phyloP scores from a whole-genome alignment of 23 tunicate species.

The Phallusia fumigata region DNA sequence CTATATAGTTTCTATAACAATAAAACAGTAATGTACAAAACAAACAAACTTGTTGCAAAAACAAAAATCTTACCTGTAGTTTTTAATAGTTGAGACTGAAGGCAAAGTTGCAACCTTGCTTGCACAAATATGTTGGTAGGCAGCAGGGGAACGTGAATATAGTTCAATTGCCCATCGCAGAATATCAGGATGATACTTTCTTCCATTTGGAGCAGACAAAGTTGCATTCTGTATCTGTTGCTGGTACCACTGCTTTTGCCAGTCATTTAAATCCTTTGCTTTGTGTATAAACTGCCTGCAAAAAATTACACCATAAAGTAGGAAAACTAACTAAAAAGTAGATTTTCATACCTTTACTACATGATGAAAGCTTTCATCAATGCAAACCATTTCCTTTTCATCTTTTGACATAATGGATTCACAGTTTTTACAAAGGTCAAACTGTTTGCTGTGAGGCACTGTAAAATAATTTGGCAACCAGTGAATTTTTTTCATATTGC shows the following conservation, averaged over 20 bases:
- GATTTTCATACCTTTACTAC: too few relatives aligned
- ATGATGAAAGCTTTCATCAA: too few relatives aligned
- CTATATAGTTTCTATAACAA: not conserved
- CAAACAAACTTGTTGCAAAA: not conserved
- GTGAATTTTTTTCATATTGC: too few relatives aligned
- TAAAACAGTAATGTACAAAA: not conserved
- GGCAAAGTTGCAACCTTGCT: not conserved
- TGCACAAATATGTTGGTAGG: not conserved
- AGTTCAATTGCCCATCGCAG: conserved; percentile 13
- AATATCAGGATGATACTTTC: conserved; percentile 18
- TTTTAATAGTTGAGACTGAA: not conserved
- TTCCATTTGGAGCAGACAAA: not conserved
- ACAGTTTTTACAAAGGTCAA: too few relatives aligned
- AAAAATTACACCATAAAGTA: too few relatives aligned
- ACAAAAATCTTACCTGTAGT: not conserved
- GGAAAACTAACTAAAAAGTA: too few relatives aligned
- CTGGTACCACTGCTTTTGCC: not conserved
- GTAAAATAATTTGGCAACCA: too few relatives aligned
- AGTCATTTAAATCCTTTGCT: not conserved
- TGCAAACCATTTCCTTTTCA: too few relatives aligned
- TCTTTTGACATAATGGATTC: too few relatives aligned
- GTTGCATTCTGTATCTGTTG: not conserved
- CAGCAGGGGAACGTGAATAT: conserved; percentile 12
- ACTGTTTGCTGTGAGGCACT: too few relatives aligned
- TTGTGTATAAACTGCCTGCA: too few relatives aligned